Base-by-base conservation (phyloP, 2,888 invertebrate genomes). In the Noctua janthina region DNA sequence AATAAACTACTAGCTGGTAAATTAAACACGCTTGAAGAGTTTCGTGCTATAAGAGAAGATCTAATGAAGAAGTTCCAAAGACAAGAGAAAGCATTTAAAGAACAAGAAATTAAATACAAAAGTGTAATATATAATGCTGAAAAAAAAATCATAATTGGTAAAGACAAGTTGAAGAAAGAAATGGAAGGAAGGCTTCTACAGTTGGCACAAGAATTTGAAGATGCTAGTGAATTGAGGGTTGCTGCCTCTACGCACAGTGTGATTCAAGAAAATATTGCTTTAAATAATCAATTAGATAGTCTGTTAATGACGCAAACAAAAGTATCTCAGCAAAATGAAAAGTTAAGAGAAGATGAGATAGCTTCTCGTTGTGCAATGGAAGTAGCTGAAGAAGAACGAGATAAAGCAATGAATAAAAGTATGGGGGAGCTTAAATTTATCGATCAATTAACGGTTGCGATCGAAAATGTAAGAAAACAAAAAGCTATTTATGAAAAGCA, bases 221-320 rank as follows among this genome's bases (percentile, higher is more conserved):
- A 98, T 91, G 98, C 98, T 6, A 99, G 98, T 74, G 98, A 99
- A 93, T 96, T 98, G 77, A 98, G 99, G 80, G 98, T 99, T 92
- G 99, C 99, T 0, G 98, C 99, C 29, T 98, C 99, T 3, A 99
- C 99, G 0, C 98, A 99, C 87, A 97, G 98, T 79, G 98, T 99
- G 0, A 98, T 99, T 43, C 97, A 98, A 83, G 99, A 99, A 96
- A 99, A 99, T 92, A 98, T 98, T 80, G 98, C 98, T 0, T 96
- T 99, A 8, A 98, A 98, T 92, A 98, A 98, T 91, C 98, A 99
- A 95, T 95, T 98, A 43, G 98, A 98, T 89, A 95, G 94, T 67
- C 97, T 98, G 92, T 95, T 98, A 74, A 93, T 95, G 51, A 97
- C 97, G 0, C 98, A 98, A 91, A 96, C 97, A 71, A 97, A 97